Base-by-base conservation (phyloP, 2,888 invertebrate genomes). In the Pterostichus madidus region DNA sequence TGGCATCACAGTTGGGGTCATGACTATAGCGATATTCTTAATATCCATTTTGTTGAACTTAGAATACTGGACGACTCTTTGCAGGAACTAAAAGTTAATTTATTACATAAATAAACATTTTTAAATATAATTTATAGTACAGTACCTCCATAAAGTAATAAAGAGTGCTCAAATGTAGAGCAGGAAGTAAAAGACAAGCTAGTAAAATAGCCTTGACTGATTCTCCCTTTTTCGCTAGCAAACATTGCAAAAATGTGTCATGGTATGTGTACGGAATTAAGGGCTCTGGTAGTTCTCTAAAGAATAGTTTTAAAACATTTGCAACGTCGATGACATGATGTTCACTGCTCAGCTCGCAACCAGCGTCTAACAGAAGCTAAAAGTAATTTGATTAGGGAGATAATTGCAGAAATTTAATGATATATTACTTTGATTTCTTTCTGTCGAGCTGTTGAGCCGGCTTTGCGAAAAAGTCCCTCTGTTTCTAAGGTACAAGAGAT, bases 401-500 rank as follows among this genome's bases (percentile, higher is more conserved):
- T 85, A 88, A 87, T 78, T 53, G 46, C 59, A 80, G 73, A 31
- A 17, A 52, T 75, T 17, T 32, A 5, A 13, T 7, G 7, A 6
- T 49, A n/a, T 4, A 89, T 87, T 88, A 95, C 95, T 91, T 94
- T 94, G 24, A 97, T 93, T 89, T 96, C 96, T 87, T 94, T 95
- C 89, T 97, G 96, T 84, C 97, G 92, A 49, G 93, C 92, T 86
- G 95, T 93, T 0, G 97, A 96, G 11, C 97, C 98, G 71, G 96
- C 96, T 91, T 97, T 97, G 6, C 98, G 92, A 89, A 98, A 98
- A 71, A 98, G 90, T 0, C 98, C 98, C 88, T 97, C 97, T 17
- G 94, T 93, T 80, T 93, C 92, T 35, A 95, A 92, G 89, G 95
- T 93, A 61, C 93, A 91, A 84, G 94, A 90, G 76, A 96, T 92